Evolutionary conservation across 2,888 invertebrate genomes (phyloP).

Genomic region (Amblyjoppa fuscipennis): DNA sequence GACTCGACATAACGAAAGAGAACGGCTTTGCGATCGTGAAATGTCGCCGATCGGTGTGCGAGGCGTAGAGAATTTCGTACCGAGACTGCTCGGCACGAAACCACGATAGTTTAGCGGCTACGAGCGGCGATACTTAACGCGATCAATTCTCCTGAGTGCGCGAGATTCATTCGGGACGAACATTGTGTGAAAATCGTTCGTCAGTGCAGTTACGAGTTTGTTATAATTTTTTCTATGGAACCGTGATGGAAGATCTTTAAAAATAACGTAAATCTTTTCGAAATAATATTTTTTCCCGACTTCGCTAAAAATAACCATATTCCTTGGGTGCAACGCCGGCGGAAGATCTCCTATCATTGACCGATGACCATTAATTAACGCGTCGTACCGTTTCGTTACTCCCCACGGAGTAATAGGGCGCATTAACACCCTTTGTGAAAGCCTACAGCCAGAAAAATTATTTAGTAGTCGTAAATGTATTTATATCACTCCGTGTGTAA

Average conservation of each 20-base stretch:
- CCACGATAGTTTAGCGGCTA: slow-evolving; percentile 24
- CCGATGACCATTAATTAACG: too few species aligned
- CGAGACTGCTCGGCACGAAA: neutral
- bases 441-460: too few species aligned
- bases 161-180: neutral
- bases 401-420: too few species aligned
- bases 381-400: too few species aligned
- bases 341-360: too few species aligned
- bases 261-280: neutral
- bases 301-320: too few species aligned
- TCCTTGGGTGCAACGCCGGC: too few species aligned
- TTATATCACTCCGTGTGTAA: too few species aligned
- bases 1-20: slow-evolving; percentile 54
- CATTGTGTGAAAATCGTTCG: slow-evolving; percentile 1
- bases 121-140: slow-evolving; percentile 26
- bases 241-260: neutral
- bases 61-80: slow-evolving; percentile 5
- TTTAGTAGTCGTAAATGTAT: too few species aligned
- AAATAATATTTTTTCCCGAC: slow-evolving; percentile 67
- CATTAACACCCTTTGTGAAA: too few species aligned
- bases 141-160: slow-evolving; percentile 22
- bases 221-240: slow-evolving; percentile 3
- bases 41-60: slow-evolving; percentile 21
- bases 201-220: neutral
- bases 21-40: slow-evolving; percentile 51